These are phyloP conservation scores for Drosophila watanabei DNA, from an alignment of 1,140 invertebrate genomes.

Conservation along the genomic window DNA sequence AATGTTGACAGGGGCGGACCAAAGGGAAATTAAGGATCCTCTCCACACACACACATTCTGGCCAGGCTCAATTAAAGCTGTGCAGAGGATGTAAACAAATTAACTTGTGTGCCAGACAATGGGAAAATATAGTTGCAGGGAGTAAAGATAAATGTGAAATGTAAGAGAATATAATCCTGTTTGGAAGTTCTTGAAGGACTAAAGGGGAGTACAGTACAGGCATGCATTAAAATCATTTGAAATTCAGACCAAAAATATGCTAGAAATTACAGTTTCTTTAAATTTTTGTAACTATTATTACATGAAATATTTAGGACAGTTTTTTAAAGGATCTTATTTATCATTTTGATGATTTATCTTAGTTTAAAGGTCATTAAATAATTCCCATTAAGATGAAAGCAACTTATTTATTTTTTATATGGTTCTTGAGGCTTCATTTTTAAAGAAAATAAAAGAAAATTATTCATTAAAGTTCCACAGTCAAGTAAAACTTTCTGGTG, in stretches of 20 bases:
- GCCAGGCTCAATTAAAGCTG: conserved; percentile 12
- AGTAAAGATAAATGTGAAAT: not conserved
- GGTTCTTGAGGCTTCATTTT: no score
- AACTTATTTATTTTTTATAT: not conserved
- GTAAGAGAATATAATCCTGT: not conserved
- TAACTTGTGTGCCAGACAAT: conserved; percentile 5
- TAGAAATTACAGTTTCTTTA: no score
- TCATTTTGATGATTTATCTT: not conserved
- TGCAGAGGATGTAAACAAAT: conserved; percentile 3
- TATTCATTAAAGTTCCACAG: not conserved
- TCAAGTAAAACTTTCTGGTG: not conserved
- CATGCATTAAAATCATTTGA: not conserved
- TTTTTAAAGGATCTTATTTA: not conserved
- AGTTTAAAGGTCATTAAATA: not conserved
- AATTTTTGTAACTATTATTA: no score
- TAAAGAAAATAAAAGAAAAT: not conserved
- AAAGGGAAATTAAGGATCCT: not conserved
- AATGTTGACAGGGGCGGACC: conserved; percentile 1
- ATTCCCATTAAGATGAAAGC: not conserved
- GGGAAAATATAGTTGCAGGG: not conserved
- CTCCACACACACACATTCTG: not conserved
- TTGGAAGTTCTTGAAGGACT: no score
- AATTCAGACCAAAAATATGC: no score
- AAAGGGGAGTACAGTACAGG: no score
- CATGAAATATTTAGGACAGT: no score